Percentiles rank a stretch among this genome's conserved stretches.
phyloP scores from a whole-genome alignment of 2,797 vertebrate species.

The Coreius guichenoti region DNA sequence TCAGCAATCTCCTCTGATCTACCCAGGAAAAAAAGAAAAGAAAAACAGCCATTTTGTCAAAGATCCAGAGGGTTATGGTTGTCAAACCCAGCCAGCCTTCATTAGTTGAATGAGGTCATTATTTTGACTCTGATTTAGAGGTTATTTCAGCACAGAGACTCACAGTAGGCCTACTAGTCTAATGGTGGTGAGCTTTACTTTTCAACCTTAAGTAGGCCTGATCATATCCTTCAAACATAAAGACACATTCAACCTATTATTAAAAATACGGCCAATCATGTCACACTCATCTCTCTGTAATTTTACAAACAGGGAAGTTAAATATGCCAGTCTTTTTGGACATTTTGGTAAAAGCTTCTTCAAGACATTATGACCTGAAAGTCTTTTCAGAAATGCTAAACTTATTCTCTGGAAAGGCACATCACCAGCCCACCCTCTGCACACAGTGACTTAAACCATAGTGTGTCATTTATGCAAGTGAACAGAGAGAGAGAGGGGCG shows the following conservation, averaged over 20 bases:
- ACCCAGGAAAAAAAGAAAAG: slow-evolving; percentile 48
- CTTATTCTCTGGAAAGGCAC: slow-evolving; percentile 67
- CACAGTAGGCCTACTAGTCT: slow-evolving; percentile 38
- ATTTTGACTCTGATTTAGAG: slow-evolving; percentile 62
- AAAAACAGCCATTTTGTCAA: slow-evolving; percentile 34
- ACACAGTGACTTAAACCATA: slow-evolving; percentile 71
- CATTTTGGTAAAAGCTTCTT: slow-evolving; percentile 62
- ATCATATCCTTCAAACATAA: slow-evolving; percentile 31
- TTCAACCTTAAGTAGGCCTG: slow-evolving; percentile 25
- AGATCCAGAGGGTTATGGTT: slow-evolving; percentile 64
- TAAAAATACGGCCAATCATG: slow-evolving; percentile 38
- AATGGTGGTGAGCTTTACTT: slow-evolving; percentile 35
- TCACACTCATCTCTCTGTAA: slow-evolving; percentile 37
- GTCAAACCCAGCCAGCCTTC: slow-evolving; percentile 58
- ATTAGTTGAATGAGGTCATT: slow-evolving; percentile 76
- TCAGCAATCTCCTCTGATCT: slow-evolving; percentile 70
- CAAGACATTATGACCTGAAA: slow-evolving; percentile 40
- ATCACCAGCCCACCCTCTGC: slow-evolving; percentile 63
- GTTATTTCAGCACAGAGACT: slow-evolving; percentile 49
- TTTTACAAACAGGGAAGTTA: slow-evolving; percentile 43
- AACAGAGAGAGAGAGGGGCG: slow-evolving; percentile 64
- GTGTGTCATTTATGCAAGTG: slow-evolving; percentile 76
- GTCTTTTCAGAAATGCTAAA: slow-evolving; percentile 62
- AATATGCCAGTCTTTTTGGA: slow-evolving; percentile 38
- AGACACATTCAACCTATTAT: slow-evolving; percentile 29